These are phyloP conservation scores for Pterois miles DNA, from an alignment of 2,797 vertebrate genomes.

Conservation along the genomic window DNA sequence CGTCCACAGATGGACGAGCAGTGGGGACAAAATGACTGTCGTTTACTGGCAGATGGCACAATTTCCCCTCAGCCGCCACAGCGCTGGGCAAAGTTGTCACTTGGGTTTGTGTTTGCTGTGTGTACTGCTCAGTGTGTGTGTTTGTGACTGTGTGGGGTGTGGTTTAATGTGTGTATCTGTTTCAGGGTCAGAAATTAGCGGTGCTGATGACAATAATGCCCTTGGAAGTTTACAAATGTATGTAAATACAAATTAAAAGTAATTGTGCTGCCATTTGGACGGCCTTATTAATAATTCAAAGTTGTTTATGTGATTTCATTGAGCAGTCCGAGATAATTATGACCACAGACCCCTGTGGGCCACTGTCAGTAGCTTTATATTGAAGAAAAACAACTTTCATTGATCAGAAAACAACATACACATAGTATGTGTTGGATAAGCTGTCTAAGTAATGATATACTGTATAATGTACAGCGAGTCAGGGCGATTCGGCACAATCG, in stretches of 20 bases:
- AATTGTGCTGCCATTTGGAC: background rate
- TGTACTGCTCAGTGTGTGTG: background rate
- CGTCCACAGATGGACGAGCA: slow-evolving; percentile 74
- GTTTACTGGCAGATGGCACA: slow-evolving; percentile 74
- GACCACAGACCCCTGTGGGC: background rate
- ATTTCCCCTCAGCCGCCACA: slow-evolving; percentile 56
- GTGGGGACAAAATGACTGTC: slow-evolving; percentile 70
- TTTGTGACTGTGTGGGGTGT: background rate
- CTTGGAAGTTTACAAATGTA: slow-evolving; percentile 41
- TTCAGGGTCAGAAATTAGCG: slow-evolving; percentile 40
- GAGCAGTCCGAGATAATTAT: background rate
- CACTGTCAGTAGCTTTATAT: background rate
- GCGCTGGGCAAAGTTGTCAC: slow-evolving; percentile 35
- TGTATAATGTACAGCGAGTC: too few relatives aligned
- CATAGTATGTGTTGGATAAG: background rate
- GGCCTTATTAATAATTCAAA: background rate
- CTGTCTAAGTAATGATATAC: background rate
- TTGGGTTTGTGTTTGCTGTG: slow-evolving; percentile 30
- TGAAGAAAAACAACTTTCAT: background rate
- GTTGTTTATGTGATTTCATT: background rate
- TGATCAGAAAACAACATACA: background rate
- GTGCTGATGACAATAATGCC: slow-evolving; percentile 28
- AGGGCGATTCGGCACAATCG: too few relatives aligned
- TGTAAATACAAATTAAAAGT: slow-evolving; percentile 8
- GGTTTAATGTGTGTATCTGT: slow-evolving; percentile 21